A percentile compares a stretch with the other conserved stretches of the same genome.
Conservation (phyloP, 2,888 invertebrate genomes). For the Tyria jacobaeae region DNA sequence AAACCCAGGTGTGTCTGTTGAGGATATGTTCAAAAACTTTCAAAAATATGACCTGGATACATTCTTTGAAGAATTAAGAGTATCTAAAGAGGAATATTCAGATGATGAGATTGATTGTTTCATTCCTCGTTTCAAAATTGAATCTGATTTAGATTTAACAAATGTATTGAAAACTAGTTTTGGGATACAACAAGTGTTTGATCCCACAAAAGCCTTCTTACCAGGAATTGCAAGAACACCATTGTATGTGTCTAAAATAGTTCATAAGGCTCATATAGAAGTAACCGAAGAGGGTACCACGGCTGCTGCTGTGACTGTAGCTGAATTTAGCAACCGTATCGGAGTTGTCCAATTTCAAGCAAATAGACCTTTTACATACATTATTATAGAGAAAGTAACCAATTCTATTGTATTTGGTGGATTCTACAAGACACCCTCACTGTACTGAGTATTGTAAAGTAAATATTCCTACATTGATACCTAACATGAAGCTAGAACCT, state of each 20-base stretch:
- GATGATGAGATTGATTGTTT: constrained; percentile 89
- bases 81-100: constrained; percentile 79
- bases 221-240: constrained; percentile 81
- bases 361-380: constrained; percentile 89
- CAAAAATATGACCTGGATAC: constrained; percentile 73
- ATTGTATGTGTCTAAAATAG: constrained; percentile 85
- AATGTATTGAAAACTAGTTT: constrained; percentile 73
- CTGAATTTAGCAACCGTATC: constrained; percentile 82
- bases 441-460: constrained; percentile 57
- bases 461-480: neutral
- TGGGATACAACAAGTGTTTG: constrained; percentile 87
- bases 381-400: constrained; percentile 88
- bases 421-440: constrained; percentile 68
- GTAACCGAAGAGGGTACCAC: constrained; percentile 91
- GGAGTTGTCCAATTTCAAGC: constrained; percentile 87
- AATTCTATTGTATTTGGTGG: constrained; percentile 81
- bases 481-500: neutral
- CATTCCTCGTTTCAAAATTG: constrained; percentile 88
- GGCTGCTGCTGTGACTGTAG: constrained; percentile 87
- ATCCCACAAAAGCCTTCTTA: constrained; percentile 62
- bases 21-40: constrained; percentile 84
- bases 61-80: constrained; percentile 82
- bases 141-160: constrained; percentile 86
- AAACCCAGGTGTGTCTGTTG: constrained; percentile 81
- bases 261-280: constrained; percentile 91